These are phyloP conservation scores for Hydrophis major DNA, from an alignment of 2,797 vertebrate genomes.

Conservation along the genomic window DNA sequence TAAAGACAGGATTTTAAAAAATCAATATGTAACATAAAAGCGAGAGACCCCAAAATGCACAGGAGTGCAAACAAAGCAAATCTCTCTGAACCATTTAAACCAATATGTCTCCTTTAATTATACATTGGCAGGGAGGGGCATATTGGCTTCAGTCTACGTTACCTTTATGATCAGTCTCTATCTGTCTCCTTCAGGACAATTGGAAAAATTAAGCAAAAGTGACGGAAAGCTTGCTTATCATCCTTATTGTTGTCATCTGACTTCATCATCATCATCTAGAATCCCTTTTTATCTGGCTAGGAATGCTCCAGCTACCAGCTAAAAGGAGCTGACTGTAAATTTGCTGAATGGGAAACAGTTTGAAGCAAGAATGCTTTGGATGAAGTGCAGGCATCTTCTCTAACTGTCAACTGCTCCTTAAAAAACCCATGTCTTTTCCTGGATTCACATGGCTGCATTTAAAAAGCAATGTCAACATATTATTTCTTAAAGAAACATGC, in stretches of 20 bases:
- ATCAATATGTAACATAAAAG: background rate
- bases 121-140: background rate
- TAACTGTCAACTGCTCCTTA: background rate
- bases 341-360: background rate
- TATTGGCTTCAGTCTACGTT: background rate
- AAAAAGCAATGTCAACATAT: background rate
- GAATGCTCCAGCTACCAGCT: background rate
- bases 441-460: background rate
- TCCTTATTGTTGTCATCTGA: background rate
- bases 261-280: background rate
- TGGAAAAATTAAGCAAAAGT: background rate
- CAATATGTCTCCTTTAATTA: background rate
- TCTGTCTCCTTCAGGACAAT: background rate
- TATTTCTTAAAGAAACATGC: background rate
- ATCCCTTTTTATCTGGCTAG: background rate
- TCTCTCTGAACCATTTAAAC: background rate
- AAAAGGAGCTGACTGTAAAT: background rate
- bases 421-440: background rate
- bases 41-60: background rate
- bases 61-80: background rate
- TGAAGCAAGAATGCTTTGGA: background rate
- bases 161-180: background rate
- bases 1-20: background rate
- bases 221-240: background rate
- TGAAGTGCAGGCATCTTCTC: background rate